Percentiles rank a stretch among this genome's conserved stretches.
These are phyloP conservation scores for Macrostomum lignano DNA, from an alignment of 1,140 invertebrate genomes.

Conservation along the genomic window DNA sequence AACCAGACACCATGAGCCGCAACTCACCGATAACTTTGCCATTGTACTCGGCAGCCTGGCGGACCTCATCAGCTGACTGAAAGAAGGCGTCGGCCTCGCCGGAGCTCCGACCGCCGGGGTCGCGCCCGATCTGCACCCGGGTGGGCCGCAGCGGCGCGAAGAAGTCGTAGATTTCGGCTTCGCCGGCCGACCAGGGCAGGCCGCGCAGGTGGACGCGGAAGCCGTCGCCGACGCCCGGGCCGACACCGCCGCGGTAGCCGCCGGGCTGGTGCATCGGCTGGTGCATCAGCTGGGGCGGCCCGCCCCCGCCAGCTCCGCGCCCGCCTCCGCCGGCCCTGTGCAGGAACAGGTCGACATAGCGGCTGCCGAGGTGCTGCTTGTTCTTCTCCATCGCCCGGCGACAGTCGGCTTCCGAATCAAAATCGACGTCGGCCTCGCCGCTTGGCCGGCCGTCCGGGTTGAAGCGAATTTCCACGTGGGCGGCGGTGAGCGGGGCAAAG, in stretches of 20 bases:
- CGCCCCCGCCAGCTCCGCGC: too few species aligned
- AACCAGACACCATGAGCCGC: too few species aligned
- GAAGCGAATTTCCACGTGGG: background rate
- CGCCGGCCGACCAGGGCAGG: slow-evolving; percentile 64
- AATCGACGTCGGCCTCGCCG: slow-evolving; percentile 64
- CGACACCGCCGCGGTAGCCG: too few species aligned
- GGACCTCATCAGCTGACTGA: too few species aligned
- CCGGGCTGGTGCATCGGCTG: too few species aligned
- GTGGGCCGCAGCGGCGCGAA: slow-evolving; percentile 33
- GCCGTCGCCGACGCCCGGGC: too few species aligned
- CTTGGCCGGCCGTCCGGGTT: slow-evolving; percentile 49
- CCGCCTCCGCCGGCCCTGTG: too few species aligned
- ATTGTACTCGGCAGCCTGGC: too few species aligned
- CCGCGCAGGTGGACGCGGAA: slow-evolving; percentile 51
- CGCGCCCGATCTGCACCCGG: slow-evolving; percentile 48
- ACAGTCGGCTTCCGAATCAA: slow-evolving; percentile 47
- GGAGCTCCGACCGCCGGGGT: slow-evolving; percentile 49
- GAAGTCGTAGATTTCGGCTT: slow-evolving; percentile 57
- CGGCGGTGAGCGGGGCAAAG: slow-evolving; percentile 16
- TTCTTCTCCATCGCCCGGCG: slow-evolving; percentile 50
- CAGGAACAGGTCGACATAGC: slow-evolving; percentile 47
- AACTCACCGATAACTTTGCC: too few species aligned
- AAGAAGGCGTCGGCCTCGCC: slow-evolving; percentile 77
- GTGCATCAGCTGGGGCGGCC: too few species aligned
- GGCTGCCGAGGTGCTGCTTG: slow-evolving; percentile 57